These are phyloP conservation scores for Meriones psammophilus DNA, from an alignment of 2,797 vertebrate species.

Conservation along the genomic window DNA sequence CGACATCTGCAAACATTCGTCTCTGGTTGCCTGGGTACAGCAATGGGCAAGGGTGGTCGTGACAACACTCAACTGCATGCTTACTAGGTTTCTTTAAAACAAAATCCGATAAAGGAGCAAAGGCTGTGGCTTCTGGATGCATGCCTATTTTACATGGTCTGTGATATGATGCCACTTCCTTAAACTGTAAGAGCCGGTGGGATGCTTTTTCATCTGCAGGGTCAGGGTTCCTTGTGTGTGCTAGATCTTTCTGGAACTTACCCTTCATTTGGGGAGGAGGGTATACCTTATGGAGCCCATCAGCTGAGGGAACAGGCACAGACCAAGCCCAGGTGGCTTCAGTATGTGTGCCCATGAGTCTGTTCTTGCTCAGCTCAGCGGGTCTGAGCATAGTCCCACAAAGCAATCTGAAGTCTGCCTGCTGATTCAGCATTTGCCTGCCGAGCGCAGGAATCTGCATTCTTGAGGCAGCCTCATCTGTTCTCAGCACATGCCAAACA, in stretches of 20 bases:
- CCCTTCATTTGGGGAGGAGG: neutral
- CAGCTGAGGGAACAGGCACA: neutral
- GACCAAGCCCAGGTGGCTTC: neutral
- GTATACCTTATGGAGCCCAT: neutral
- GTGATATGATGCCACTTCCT: neutral
- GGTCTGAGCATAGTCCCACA: neutral
- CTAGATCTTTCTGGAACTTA: neutral
- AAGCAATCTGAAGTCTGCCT: neutral
- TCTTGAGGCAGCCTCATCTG: neutral
- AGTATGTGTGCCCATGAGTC: too few relatives aligned
- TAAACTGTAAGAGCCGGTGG: neutral
- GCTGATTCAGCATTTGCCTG: neutral
- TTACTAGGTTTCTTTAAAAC: constrained; percentile 4
- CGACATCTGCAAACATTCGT: neutral
- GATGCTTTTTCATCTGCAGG: neutral
- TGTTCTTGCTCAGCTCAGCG: neutral
- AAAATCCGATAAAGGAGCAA: neutral
- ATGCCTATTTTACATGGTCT: neutral
- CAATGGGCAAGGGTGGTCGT: neutral
- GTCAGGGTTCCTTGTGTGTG: neutral
- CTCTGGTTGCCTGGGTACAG: neutral
- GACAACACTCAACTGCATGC: neutral
- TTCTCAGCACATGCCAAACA: neutral
- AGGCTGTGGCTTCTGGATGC: neutral
- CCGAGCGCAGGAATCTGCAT: neutral